Base-by-base conservation (phyloP, 2,797 vertebrate genomes). In the Phoxinus dragarum region DNA sequence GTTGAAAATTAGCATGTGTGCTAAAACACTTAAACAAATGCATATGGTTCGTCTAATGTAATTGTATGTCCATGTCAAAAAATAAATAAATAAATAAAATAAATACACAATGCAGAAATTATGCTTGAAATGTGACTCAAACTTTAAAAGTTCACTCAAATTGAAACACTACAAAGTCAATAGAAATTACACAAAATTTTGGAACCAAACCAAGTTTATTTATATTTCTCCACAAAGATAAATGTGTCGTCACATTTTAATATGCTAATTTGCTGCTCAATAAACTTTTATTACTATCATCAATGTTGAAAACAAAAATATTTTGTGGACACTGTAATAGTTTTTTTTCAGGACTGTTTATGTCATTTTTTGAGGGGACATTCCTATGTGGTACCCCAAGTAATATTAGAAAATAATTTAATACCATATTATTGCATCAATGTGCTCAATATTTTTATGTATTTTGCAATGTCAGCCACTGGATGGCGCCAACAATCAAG, bases 401-500 rank as follows among this genome's bases (percentile, higher is more conserved):
- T 14, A 34, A 34, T 27, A 66, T 66, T 3, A 11, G 56, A 7
- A 23, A 59, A 59, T 11, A n/a, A n/a, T 0, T 9, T 27, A 12
- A 27, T 27, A 27, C 5, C 11, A 64, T 31, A 64, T 16, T 16
- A 31, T 14, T 31, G n/a, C 6, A 64, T 64, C 27, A 64, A 31
- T 54, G 31, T 11, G 9, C 36, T 9, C 40, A 5, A 21, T 19
- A 21, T 38, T 38, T 38, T 83, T 31, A 34, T 54, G 7, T 21
- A 64, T 52, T 54, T 56, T 5, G 49, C 72, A 69, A 14, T 17
- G 31, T 27, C 73, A 56, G 68, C 84, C 86, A 86, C 76, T 72
- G 54, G 86, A 69, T 86, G 81, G 69, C 34, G 42, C 73, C 59
- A 81, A 67, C 19, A 47, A 34, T 7, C 21, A 34, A 83, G 27